These are phyloP conservation scores for Heterodera filipjevi DNA, from an alignment of 2,888 invertebrate genomes.

Conservation along the genomic window DNA sequence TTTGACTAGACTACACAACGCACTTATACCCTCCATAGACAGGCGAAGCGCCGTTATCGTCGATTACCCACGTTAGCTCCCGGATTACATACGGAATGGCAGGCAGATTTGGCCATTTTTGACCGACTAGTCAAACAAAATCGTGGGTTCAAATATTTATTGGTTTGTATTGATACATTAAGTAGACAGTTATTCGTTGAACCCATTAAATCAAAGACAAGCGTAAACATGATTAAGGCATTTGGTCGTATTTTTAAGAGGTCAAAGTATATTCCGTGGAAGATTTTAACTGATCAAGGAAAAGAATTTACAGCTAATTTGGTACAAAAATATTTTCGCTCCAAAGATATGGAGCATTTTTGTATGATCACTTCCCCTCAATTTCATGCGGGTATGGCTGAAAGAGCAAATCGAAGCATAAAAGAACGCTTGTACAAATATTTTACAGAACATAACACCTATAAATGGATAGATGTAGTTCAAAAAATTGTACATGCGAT, in stretches of 20 bases:
- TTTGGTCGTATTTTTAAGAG: conserved; percentile 13
- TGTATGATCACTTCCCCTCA: conserved; percentile 14
- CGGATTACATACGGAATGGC: conserved; percentile 30
- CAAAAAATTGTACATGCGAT: conserved; percentile 26
- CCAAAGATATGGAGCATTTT: background rate
- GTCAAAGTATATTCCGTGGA: conserved; percentile 19
- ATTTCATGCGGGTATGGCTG: conserved; percentile 29
- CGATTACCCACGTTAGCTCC: conserved; percentile 24
- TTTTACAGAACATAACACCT: conserved; percentile 25
- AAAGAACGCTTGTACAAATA: conserved; percentile 33
- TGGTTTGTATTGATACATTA: conserved; percentile 25
- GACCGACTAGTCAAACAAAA: conserved; percentile 12
- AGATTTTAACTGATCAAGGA: conserved; percentile 27
- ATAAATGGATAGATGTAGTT: conserved; percentile 28
- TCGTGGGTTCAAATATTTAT: conserved; percentile 23
- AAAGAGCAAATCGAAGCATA: conserved; percentile 27
- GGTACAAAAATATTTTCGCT: conserved; percentile 22
- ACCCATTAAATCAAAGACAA: conserved; percentile 14
- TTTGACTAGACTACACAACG: conserved; percentile 13
- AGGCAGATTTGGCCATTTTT: conserved; percentile 30
- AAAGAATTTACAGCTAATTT: conserved; percentile 17
- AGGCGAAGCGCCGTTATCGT: background rate
- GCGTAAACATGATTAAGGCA: conserved; percentile 22
- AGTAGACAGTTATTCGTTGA: conserved; percentile 28
- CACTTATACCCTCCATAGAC: conserved; percentile 30